Evolutionary conservation across 2,888 invertebrate species (phyloP), one percentile per base, ranked within the genome.

Genomic region (Xanthorhoe spadicearia): DNA sequence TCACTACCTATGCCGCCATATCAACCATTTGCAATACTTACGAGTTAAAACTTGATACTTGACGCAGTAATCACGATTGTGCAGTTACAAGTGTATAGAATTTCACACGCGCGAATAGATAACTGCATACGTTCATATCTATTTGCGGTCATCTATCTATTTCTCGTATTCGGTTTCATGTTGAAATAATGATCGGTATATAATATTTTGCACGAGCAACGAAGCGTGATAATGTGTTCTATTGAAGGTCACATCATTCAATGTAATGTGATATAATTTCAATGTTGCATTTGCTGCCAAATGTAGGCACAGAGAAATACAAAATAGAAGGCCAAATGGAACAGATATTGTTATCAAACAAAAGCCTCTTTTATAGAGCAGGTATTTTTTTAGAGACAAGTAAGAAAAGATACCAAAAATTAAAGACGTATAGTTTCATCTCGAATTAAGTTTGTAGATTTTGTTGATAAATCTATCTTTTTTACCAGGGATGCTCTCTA

Each of bases 401-500:
- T n/a, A n/a, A n/a, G n/a, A n/a, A n/a, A n/a, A n/a, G n/a, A n/a
- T n/a, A n/a, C n/a, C n/a, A n/a, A n/a, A n/a, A n/a, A n/a, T n/a
- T n/a, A n/a, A n/a, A n/a, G n/a, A n/a, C n/a, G n/a, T n/a, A n/a
- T n/a, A n/a, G n/a, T n/a, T n/a, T n/a, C n/a, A n/a, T n/a, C n/a
- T n/a, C n/a, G n/a, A n/a, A n/a, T n/a, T n/a, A n/a, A n/a, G n/a
- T n/a, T n/a, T n/a, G n/a, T n/a, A n/a, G n/a, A n/a, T n/a, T 23
- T 23, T 23, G 23, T 23, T 23, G 23, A 23, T 3, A 23, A 23
- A 23, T 23, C 23, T 38, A 38, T 10, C 50, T 52, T 62, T 17
- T 35, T 60, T 94, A 69, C 3, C 94, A 98, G 98, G 86, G 97
- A 98, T 86, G 95, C 95, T 60, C 91, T 98, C 66, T 97, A 96